Evolutionary conservation across 2,888 invertebrate genomes (phyloP).

Genomic region (Hypena proboscidalis): DNA sequence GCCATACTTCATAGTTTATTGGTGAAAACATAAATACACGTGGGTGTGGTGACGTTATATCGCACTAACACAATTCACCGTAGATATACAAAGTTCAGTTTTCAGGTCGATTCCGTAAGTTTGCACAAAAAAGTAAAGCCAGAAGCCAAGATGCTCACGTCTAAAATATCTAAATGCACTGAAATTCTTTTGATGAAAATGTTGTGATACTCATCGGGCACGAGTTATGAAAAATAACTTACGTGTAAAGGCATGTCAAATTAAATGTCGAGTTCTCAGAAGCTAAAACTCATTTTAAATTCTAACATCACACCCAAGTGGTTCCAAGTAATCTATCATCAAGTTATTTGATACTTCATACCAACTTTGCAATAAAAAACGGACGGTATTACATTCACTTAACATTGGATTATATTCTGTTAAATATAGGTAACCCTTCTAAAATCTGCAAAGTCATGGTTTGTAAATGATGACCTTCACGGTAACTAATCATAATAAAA

Average conservation of each 20-base stretch:
- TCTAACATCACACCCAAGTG: not conserved
- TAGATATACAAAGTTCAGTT: constrained; percentile 15
- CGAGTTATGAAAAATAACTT: constrained; percentile 15
- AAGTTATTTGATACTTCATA: not conserved
- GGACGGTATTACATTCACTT: too few species aligned
- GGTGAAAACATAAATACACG: constrained; percentile 9
- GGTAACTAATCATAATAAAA: too few species aligned
- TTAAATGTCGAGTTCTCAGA: constrained; percentile 7
- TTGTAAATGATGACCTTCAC: too few species aligned
- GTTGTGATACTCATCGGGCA: constrained; percentile 18
- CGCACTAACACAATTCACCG: constrained; percentile 10
- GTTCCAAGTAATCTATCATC: constrained; percentile 4
- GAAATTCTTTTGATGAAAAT: constrained; percentile 37
- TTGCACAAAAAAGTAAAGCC: constrained; percentile 23
- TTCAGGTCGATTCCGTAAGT: constrained; percentile 25
- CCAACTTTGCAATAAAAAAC: too few species aligned
- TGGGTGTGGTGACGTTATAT: constrained; percentile 11
- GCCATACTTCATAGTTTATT: constrained; percentile 14
- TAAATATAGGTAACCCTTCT: too few species aligned
- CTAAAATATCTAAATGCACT: constrained; percentile 26
- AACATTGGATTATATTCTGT: too few species aligned
- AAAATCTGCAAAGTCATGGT: too few species aligned
- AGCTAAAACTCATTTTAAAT: constrained; percentile 1
- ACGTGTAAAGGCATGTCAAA: constrained; percentile 9
- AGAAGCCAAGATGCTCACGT: constrained; percentile 14